phyloP scores from a whole-genome alignment of 2,797 vertebrate genomes.

The Erpetoichthys calabaricus region DNA sequence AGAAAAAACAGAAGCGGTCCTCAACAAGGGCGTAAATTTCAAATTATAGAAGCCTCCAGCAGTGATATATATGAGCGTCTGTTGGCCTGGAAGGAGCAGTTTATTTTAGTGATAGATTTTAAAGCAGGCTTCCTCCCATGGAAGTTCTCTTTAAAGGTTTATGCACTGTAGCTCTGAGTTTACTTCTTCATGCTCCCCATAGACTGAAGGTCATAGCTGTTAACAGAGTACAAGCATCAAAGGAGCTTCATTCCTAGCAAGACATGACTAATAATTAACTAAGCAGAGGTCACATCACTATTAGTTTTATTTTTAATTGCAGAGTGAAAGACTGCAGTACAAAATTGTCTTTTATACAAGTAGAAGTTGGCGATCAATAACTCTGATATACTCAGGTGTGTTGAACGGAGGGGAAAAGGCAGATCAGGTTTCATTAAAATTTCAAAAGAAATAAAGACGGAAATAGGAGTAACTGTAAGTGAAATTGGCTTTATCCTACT shows the following conservation, averaged over 20 bases:
- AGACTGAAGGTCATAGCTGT: slow-evolving; percentile 75
- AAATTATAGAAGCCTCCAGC: slow-evolving; percentile 57
- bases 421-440: too few relatives aligned
- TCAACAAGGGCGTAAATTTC: slow-evolving; percentile 43
- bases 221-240: slow-evolving; percentile 52
- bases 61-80: slow-evolving; percentile 72
- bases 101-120: slow-evolving; percentile 85
- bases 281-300: slow-evolving; percentile 11
- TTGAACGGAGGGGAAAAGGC: too few relatives aligned
- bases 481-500: too few relatives aligned
- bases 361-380: too few relatives aligned
- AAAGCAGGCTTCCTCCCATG: slow-evolving; percentile 39
- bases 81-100: slow-evolving; percentile 57
- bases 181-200: slow-evolving; percentile 18
- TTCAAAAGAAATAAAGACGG: too few relatives aligned
- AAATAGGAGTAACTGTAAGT: too few relatives aligned
- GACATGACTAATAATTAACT: slow-evolving; percentile 2
- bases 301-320: neutral
- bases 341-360: too few relatives aligned
- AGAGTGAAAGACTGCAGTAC: too few relatives aligned
- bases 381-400: too few relatives aligned
- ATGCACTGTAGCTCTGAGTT: slow-evolving; percentile 44
- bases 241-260: slow-evolving; percentile 39
- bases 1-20: slow-evolving; percentile 7
- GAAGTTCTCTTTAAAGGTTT: slow-evolving; percentile 66